Conservation (phyloP, 2,113 vertebrate genomes). For the Hemichromis elongatus region DNA sequence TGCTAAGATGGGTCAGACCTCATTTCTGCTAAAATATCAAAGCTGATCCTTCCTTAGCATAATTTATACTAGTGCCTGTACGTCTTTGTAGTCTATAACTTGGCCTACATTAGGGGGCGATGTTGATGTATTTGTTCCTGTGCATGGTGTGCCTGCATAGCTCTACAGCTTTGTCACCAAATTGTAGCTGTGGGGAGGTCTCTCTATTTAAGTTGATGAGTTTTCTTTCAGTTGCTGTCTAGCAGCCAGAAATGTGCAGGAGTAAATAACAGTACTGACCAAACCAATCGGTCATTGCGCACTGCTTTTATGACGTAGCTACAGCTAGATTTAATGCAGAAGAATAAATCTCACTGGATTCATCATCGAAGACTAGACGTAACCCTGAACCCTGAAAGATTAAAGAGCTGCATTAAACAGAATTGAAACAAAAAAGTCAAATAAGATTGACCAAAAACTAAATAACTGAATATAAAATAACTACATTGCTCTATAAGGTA, state of each 20-base stretch:
- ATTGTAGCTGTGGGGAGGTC: background rate
- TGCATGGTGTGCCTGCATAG: background rate
- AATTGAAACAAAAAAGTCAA: fast-evolving
- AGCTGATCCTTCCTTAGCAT: background rate
- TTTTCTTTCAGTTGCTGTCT: background rate
- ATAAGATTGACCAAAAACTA: background rate
- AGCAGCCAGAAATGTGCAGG: too few relatives aligned
- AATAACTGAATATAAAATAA: background rate
- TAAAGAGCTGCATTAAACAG: background rate
- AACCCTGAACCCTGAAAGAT: fast-evolving
- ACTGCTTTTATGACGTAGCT: fast-evolving
- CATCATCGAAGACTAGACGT: background rate
- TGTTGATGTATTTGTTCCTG: background rate
- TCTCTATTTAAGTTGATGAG: background rate
- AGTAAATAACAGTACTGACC: background rate
- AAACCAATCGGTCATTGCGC: fast-evolving
- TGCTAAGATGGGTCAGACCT: background rate
- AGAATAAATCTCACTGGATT: fast-evolving
- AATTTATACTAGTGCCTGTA: background rate
- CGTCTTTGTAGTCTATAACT: background rate
- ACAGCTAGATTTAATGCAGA: background rate
- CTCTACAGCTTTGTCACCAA: background rate
- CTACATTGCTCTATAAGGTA: background rate
- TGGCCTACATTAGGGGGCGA: background rate
- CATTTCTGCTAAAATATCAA: background rate